Percentiles rank a stretch among this genome's conserved stretches.
Evolutionary conservation across 1,140 invertebrate genomes (phyloP).

Genomic region (Neuroterus valhalla): DNA sequence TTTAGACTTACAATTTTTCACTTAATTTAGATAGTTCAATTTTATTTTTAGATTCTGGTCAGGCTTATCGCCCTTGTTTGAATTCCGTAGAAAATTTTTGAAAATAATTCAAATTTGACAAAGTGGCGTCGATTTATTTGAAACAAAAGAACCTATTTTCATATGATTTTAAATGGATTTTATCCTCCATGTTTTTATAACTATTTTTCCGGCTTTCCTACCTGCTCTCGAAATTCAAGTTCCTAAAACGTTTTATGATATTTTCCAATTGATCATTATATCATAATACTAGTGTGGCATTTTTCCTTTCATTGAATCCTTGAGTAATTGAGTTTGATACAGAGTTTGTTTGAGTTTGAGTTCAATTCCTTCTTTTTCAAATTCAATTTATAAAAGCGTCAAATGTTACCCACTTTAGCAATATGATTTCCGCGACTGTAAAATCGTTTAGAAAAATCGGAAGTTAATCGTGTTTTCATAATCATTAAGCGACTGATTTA

Average conservation of each 20-base stretch:
- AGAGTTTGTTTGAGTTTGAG: background rate
- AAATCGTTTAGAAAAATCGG: conserved; percentile 30
- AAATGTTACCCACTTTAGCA: background rate
- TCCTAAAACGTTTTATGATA: conserved; percentile 1
- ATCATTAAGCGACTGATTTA: conserved; percentile 40
- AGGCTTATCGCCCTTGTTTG: too few relatives aligned
- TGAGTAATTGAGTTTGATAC: conserved; percentile 23
- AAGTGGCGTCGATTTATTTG: too few relatives aligned
- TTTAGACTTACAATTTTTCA: too few relatives aligned
- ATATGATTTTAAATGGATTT: too few relatives aligned
- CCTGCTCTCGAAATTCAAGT: conserved; percentile 33
- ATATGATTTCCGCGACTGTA: conserved; percentile 27
- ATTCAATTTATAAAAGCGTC: background rate
- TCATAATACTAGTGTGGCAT: conserved; percentile 19
- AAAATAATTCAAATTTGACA: too few relatives aligned
- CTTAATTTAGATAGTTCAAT: too few relatives aligned
- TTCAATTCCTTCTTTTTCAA: background rate
- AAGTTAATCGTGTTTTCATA: conserved; percentile 38
- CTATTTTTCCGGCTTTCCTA: conserved; percentile 32
- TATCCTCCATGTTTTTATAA: conserved; percentile 29
- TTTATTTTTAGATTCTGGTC: too few relatives aligned
- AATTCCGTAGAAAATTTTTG: too few relatives aligned
- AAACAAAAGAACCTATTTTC: too few relatives aligned
- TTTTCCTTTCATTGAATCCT: conserved; percentile 25
- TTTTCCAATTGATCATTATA: conserved; percentile 15